Base-by-base conservation (phyloP, 2,797 vertebrate genomes). In the Buceros bicornis region DNA sequence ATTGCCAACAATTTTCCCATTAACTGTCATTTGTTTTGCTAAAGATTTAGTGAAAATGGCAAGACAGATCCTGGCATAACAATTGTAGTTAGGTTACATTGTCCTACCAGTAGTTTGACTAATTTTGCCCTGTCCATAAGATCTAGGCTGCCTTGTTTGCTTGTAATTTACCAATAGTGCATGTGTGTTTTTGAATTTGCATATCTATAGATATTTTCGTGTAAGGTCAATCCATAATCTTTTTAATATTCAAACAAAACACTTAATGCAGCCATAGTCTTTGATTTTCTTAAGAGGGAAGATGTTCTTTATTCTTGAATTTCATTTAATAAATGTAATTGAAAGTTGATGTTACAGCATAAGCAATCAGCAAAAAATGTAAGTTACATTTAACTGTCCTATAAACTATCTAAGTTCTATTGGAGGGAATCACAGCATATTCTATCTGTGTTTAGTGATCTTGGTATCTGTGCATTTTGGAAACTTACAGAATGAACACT, bases 1-100 rank as follows among this genome's bases (percentile, higher is more conserved):
- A 37, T 83, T 61, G 73, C 61, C 61, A 58, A 37, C 11, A 15
- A 37, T 84, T 92, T 82, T 95, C 57, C 45, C n/a, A n/a, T 92
- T 93, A 78, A 47, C 54, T 88, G 43, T 29, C n/a, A 31, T 73
- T 95, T 91, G 16, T 83, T 66, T 87, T 90, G 45, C 37, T 67
- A 17, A 61, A 47, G 33, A n/a, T 89, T 86, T 90, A 61, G 29
- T 60, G 60, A 82, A n/a, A 45, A 65, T 73, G 50, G 22, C 21
- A 79, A 54, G 64, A 50, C 17, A 53, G 74, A 79, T 37, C 71
- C 58, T 82, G 76, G 37, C 13, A 7, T 54, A 14, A 47, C 50
- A 73, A 10, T 28, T 10, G 3, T 24, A 26, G 22, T 66, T 73
- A 66, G 24, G 35, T 87, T 89, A 24, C 16, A 14, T n/a, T 87